Conservation (phyloP, 1,140 invertebrate species). For the Aphis craccivora region DNA sequence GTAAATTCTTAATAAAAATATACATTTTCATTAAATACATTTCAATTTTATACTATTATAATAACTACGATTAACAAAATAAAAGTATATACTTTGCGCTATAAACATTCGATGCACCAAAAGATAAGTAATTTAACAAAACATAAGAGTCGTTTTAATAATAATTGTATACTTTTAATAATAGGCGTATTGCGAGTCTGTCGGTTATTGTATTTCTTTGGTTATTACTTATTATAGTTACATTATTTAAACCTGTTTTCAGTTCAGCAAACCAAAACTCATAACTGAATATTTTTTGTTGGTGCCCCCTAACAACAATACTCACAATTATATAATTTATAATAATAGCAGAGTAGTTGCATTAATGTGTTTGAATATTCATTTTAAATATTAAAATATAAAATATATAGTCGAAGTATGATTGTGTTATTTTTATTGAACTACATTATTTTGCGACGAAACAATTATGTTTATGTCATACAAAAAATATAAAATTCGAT, state of each 20-base stretch:
- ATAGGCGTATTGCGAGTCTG: neutral
- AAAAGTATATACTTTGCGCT: neutral
- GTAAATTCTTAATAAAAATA: neutral
- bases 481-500: neutral
- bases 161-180: neutral
- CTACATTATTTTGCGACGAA: neutral
- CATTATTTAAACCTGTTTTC: slow-evolving; percentile 4
- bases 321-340: neutral
- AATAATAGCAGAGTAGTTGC: neutral
- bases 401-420: neutral
- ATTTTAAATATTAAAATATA: neutral
- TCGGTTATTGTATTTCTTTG: slow-evolving; percentile 1
- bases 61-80: slow-evolving; percentile 11
- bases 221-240: neutral
- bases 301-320: slow-evolving; percentile 11
- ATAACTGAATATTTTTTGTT: slow-evolving; percentile 49
- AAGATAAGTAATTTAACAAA: slow-evolving; percentile 25
- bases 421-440: neutral
- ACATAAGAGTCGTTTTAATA: neutral
- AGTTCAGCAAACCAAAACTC: slow-evolving; percentile 48
- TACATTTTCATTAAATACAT: neutral
- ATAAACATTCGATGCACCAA: neutral
- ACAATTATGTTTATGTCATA: neutral
- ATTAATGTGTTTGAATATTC: neutral
- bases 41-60: neutral